Conservation (phyloP, 2,888 invertebrate genomes). For the Brenthis hecate region DNA sequence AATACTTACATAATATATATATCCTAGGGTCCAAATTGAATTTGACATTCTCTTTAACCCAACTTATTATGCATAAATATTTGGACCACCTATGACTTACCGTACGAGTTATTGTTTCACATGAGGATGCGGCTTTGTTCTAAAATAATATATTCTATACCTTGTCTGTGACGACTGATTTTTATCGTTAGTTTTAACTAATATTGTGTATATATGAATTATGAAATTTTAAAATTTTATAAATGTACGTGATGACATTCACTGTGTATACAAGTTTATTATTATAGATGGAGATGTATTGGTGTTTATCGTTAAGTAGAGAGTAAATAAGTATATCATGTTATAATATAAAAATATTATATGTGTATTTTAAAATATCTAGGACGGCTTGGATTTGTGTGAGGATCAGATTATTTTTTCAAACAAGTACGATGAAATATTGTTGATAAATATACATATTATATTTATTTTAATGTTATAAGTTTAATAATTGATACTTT, state of each 20-base stretch:
- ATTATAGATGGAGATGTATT: constrained; percentile 51
- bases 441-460: no score
- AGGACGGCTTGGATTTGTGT: constrained; percentile 32
- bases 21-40: background rate
- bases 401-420: background rate
- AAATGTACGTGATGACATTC: constrained; percentile 60
- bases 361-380: constrained; percentile 27
- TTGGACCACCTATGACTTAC: background rate
- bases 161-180: constrained; percentile 75
- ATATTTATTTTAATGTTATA: no score
- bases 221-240: constrained; percentile 61
- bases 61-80: background rate
- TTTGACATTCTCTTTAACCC: background rate
- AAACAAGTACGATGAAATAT: no score
- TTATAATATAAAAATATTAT: constrained; percentile 28
- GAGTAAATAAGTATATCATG: constrained; percentile 31
- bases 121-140: constrained; percentile 15
- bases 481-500: no score
- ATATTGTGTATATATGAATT: constrained; percentile 37
- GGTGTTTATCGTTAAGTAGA: constrained; percentile 53
- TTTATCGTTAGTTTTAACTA: constrained; percentile 67
- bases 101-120: background rate
- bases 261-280: constrained; percentile 65
- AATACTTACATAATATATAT: background rate
- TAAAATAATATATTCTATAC: constrained; percentile 34